Base-by-base conservation (phyloP, 2,113 vertebrate species). In the Bucco capensis region DNA sequence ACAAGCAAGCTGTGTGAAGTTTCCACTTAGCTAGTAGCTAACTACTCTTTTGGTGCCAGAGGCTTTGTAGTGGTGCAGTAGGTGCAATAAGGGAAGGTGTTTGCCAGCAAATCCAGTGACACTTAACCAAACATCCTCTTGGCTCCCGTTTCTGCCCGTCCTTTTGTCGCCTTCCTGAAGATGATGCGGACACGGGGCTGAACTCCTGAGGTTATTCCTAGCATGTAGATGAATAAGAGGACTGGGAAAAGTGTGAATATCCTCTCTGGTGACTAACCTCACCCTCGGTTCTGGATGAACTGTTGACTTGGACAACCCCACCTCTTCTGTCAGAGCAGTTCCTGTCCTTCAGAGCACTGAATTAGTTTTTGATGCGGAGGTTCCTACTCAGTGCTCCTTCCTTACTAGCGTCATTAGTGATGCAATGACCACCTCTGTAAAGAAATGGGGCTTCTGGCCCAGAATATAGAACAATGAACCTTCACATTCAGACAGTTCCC, bases 131-230 rank as follows among this genome's bases (percentile, higher is more conserved):
- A 94, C 91, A 92, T 95, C 92, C 93, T 96, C 93, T 90, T 96
- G 94, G 94, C 91, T 74, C 75, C 56, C 2, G 38, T 2, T 76
- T 84, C 87, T 88, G 84, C 88, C 86, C 56, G 53, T 92, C 94
- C 83, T 80, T 64, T 74, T 90, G 94, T 70, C 92, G 80, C 95
- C 95, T 96, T 97, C 97, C 96, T 97, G 96, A 72, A 79, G 74
- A 79, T 90, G 71, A 89, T 82, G 78, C 25, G 3, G 88, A 71
- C 60, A 8, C 0, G 15, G 61, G 54, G 71, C 88, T 44, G 72
- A 74, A 49, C 75, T 67, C 91, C 40, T 19, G 65, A 91, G 72
- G 86, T 62, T 86, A 90, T 95, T 97, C 88, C 92, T 90, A 94
- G 89, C 94, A 88, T 30, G 8, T 46, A 54, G 44, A 42, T 57